These are phyloP conservation scores for Nymphalis urticae DNA, from an alignment of 2,888 invertebrate species.

Conservation along the genomic window DNA sequence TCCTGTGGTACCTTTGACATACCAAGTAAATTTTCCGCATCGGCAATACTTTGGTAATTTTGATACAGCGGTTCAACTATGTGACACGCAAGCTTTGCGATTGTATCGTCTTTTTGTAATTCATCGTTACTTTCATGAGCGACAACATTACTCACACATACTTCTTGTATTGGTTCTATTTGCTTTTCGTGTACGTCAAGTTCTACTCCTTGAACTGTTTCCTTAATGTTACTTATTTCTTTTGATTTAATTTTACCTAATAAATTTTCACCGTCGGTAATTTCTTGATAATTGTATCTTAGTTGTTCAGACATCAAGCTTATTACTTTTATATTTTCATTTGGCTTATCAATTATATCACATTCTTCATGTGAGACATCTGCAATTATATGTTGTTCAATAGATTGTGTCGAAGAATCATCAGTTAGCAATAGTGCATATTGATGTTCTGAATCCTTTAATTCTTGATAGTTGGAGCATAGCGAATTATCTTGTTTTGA, in stretches of 20 bases:
- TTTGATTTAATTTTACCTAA: conserved; percentile 25
- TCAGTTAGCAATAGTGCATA: conserved; percentile 34
- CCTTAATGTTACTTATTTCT: not conserved
- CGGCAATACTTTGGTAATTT: conserved; percentile 41
- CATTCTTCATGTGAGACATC: not conserved
- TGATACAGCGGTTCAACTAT: conserved; percentile 37
- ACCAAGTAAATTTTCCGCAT: conserved; percentile 39
- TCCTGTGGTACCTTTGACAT: not conserved
- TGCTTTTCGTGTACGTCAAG: not conserved
- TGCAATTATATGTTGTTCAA: not conserved
- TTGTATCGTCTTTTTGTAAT: not conserved
- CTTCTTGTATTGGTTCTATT: not conserved
- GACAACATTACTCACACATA: not conserved
- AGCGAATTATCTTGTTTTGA: conserved; percentile 1
- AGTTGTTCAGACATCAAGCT: conserved; percentile 13
- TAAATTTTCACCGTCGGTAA: conserved; percentile 36
- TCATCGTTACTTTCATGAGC: not conserved
- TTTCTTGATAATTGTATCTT: conserved; percentile 34
- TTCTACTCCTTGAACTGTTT: not conserved
- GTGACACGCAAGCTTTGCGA: not conserved
- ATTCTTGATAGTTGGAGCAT: conserved; percentile 45
- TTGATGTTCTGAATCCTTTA: conserved; percentile 50
- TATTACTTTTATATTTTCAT: not conserved
- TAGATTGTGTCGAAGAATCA: not conserved
- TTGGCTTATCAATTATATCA: not conserved